Percentiles rank a stretch among this genome's conserved stretches.
Conservation (phyloP, 2,888 invertebrate species). For the Lochmaea capreae region DNA sequence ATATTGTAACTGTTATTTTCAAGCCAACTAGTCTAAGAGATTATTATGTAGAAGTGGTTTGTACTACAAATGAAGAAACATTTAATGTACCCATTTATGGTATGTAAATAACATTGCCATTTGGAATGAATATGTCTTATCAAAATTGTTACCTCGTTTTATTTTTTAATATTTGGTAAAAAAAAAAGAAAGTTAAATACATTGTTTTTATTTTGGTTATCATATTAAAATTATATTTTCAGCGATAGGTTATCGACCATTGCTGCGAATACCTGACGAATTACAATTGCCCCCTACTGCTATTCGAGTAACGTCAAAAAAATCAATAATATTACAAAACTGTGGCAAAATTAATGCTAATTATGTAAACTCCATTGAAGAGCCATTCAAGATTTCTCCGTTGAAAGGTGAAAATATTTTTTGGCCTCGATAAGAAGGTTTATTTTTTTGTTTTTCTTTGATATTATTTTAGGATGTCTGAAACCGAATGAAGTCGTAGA, state of each 20-base stretch:
- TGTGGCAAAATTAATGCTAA: constrained; percentile 67
- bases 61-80: constrained; percentile 68
- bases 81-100: constrained; percentile 73
- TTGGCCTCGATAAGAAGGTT: neutral
- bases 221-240: constrained; percentile 45
- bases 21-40: constrained; percentile 70
- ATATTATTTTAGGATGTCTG: constrained; percentile 57
- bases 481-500: constrained; percentile 67
- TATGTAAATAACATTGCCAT: constrained; percentile 48
- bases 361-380: constrained; percentile 64
- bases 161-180: too few relatives aligned
- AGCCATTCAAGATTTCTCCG: constrained; percentile 69
- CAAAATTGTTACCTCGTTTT: too few relatives aligned
- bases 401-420: constrained; percentile 60
- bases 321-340: constrained; percentile 69
- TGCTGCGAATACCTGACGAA: constrained; percentile 72
- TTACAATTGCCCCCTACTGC: constrained; percentile 68
- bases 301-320: constrained; percentile 67
- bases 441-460: neutral
- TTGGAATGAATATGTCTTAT: too few relatives aligned
- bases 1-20: constrained; percentile 73
- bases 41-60: constrained; percentile 68
- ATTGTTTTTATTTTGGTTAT: neutral
- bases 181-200: constrained; percentile 41
- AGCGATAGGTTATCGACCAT: constrained; percentile 70